These are phyloP conservation scores for Equus przewalskii DNA, from an alignment of 2,113 vertebrate genomes.

Conservation along the genomic window DNA sequence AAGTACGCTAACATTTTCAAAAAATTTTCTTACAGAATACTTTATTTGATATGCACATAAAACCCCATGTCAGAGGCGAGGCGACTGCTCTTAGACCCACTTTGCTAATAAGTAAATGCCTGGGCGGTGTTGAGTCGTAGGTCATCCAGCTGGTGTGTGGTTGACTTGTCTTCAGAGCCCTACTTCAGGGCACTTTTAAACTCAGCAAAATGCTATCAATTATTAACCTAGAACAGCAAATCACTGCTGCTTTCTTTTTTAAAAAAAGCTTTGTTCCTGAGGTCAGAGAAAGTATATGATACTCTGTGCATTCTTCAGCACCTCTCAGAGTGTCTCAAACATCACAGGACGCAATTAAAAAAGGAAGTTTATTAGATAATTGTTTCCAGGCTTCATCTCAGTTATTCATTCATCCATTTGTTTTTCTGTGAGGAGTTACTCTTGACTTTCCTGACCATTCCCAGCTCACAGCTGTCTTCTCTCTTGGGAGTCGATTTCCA, in stretches of 20 bases:
- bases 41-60: background rate
- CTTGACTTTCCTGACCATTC: background rate
- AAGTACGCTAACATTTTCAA: background rate
- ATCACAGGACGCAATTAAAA: background rate
- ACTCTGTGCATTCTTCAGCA: rapidly evolving
- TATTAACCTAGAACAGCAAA: background rate
- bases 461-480: background rate
- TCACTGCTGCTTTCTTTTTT: background rate
- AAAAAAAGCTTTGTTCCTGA: background rate
- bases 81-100: background rate
- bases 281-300: background rate
- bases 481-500: background rate
- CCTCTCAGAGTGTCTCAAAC: background rate
- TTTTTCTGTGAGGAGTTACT: background rate
- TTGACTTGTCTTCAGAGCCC: background rate
- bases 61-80: background rate
- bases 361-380: background rate
- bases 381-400: background rate
- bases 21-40: background rate
- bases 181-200: background rate
- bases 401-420: background rate
- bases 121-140: background rate
- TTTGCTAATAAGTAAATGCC: background rate
- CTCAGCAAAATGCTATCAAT: background rate
- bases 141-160: background rate